Evolutionary conservation across 2,797 vertebrate species (phyloP), one percentile per base, ranked within the genome.

Genomic region (Poecilia picta): DNA sequence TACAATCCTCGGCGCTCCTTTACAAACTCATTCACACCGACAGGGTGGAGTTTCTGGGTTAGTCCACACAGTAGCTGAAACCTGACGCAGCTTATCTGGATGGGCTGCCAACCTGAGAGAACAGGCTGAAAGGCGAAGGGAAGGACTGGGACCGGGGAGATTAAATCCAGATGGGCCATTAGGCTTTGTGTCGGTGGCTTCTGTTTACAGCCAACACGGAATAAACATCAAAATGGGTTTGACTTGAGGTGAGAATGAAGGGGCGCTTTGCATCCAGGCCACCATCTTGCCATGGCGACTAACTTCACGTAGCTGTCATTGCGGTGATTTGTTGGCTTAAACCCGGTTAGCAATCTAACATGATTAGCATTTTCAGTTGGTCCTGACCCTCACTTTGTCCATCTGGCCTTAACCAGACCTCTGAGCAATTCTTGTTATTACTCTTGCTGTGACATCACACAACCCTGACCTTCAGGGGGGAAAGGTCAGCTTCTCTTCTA

Each of bases 21-120:
- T 81, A 83, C 77, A 82, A 81, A 81, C 41, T 79, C 83, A 79
- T 89, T 90, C 89, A 90, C 83, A 75, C 59, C 39, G 77, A 73
- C 28, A 84, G 91, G 91, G 89, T 89, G 89, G 91, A 83, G 94
- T 76, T 87, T 84, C 84, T 87, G 70, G 85, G 89, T 90, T 91
- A 81, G 88, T 86, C 80, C 75, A 57, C 80, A 74, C 81, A 88
- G 84, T 78, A 72, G 81, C 80, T 88, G 92, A 90, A 94, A 95
- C 87, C 68, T 28, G 89, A 94, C 85, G 86, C 92, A 83, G 80
- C 88, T 87, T 89, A 85, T 90, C 84, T 88, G 89, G 87, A 84
- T 51, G 47, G 4, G 75, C 33, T 78, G 87, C 87, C 83, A 93
- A 94, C 84, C 83, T 75, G 91, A 94, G 84, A 88, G 87, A 74